These are phyloP conservation scores for Metalampra italica DNA, from an alignment of 2,888 invertebrate genomes.

Conservation along the genomic window DNA sequence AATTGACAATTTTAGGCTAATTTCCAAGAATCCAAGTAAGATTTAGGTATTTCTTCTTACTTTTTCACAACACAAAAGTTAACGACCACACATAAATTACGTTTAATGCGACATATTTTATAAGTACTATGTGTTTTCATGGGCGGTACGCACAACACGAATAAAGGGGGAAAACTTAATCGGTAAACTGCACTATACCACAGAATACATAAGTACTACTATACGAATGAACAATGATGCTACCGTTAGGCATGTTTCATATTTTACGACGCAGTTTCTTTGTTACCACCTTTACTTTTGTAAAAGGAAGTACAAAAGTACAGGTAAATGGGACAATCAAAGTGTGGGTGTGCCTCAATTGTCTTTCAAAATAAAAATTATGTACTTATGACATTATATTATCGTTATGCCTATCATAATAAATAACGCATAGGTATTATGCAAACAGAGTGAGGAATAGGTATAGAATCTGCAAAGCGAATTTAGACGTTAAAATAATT, in stretches of 20 bases:
- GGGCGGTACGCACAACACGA: conserved; percentile 9
- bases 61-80: conserved; percentile 1
- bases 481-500: no score
- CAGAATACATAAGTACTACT: no score
- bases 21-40: neutral
- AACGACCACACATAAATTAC: conserved; percentile 23
- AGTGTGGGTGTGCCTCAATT: conserved; percentile 20
- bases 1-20: neutral
- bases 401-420: no score
- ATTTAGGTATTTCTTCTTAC: neutral
- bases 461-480: no score
- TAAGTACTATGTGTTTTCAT: conserved; percentile 25
- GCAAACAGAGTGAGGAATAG: no score
- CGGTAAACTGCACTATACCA: conserved; percentile 5
- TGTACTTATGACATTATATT: no score
- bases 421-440: no score
- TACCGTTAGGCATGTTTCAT: conserved; percentile 1
- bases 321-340: conserved; percentile 8
- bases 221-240: conserved; percentile 1
- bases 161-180: conserved; percentile 12
- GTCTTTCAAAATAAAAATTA: neutral
- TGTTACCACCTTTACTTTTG: conserved; percentile 2
- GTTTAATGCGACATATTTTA: conserved; percentile 26
- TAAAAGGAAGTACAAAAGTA: conserved; percentile 1
- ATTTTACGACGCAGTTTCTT: conserved; percentile 11